Evolutionary conservation across 2,113 vertebrate species (phyloP).

Genomic region (Oreochromis niloticus): DNA sequence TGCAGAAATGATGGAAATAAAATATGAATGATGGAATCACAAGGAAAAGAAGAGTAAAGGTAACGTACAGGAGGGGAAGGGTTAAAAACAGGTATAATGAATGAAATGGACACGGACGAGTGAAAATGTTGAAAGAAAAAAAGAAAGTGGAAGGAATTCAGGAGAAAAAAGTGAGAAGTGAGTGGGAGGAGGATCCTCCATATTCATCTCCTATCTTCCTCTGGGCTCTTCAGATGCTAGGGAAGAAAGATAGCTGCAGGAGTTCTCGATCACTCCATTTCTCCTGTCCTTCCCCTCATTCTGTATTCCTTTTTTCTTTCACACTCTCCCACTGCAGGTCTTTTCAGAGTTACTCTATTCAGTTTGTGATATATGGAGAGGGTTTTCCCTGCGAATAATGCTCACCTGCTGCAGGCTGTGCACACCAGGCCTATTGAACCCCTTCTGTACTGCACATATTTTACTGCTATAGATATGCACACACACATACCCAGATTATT

Average conservation of each 20-base stretch:
- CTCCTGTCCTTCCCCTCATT: slow-evolving; percentile 38
- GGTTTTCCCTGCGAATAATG: neutral
- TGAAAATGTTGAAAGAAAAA: neutral
- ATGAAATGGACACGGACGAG: neutral
- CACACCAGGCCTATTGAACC: slow-evolving; percentile 2
- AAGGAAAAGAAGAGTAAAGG: neutral
- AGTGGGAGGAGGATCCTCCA: slow-evolving; percentile 37
- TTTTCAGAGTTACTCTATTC: slow-evolving; percentile 19
- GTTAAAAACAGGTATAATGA: neutral
- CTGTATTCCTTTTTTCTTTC: slow-evolving; percentile 53
- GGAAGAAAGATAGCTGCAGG: slow-evolving; percentile 51
- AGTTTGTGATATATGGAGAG: slow-evolving; percentile 18
- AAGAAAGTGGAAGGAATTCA: neutral
- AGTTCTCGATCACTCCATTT: slow-evolving; percentile 28
- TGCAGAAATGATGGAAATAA: neutral
- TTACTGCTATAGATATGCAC: neutral
- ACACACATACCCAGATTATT: neutral
- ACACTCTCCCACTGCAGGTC: slow-evolving; percentile 1
- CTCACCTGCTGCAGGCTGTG: slow-evolving; percentile 30
- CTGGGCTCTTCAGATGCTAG: slow-evolving; percentile 43
- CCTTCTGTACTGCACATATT: slow-evolving; percentile 14
- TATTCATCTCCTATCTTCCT: slow-evolving; percentile 52
- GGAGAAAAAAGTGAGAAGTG: neutral
- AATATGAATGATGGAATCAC: neutral
- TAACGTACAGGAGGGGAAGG: neutral